Base-by-base conservation (phyloP, 2,888 invertebrate genomes). In the Incurvaria masculella region DNA sequence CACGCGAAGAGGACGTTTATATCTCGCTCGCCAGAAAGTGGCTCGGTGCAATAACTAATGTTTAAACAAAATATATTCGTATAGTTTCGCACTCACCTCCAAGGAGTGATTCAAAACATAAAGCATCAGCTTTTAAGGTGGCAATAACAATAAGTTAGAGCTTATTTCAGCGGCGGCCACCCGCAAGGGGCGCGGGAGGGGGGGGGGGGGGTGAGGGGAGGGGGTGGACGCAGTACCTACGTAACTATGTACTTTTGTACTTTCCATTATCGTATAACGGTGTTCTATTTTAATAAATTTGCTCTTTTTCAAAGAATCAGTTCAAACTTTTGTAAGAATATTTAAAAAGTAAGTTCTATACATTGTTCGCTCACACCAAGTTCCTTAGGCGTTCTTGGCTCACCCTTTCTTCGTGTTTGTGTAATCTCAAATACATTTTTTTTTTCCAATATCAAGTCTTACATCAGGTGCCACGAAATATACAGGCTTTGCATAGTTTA, bases 61-160 rank as follows among this genome's bases (percentile, higher is more conserved):
- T 33, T 33, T 14, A 33, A 33, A 33, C 33, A 33, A 33, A 33
- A 33, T 33, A 33, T 33, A 33, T 33, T 33, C 33, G 33, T 11
- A 14, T 33, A 33, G 33, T 33, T 33, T 14, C 33, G 33, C 6
- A 4, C 33, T 33, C 33, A 3, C 8, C 33, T 33, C 8, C 33
- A 33, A 49, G 50, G 49, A 52, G 51, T 54, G 56, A 56, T 56
- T 54, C 54, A 52, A 54, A 55, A 72, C 76, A 79, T 79, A 79
- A 79, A 78, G 75, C 78, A 71, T 68, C 67, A 66, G 72, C 74
- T 79, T 72, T 69, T 69, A 70, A 53, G 65, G 65, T 63, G 63
- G 72, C 78, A 72, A 79, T 79, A 76, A 79, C 79, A 79, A 76
- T 79, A 79, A 79, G 78, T 79, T 79, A 78, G 66, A 65, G 73